These are phyloP conservation scores for Pagetopsis macropterus DNA, from an alignment of 2,797 vertebrate genomes.

Conservation along the genomic window DNA sequence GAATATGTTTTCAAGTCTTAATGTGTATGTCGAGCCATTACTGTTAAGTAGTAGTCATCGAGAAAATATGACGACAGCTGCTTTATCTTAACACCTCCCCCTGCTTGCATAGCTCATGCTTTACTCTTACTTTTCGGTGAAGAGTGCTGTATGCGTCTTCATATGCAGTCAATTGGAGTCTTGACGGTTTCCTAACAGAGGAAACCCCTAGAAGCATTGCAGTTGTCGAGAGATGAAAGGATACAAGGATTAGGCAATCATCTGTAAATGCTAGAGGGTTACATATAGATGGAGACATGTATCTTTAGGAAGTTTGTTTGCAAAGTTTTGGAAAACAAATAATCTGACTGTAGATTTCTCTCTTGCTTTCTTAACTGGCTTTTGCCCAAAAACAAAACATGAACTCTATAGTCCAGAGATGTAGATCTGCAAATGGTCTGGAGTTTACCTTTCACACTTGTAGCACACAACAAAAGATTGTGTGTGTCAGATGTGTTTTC, in stretches of 20 bases:
- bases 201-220: slow-evolving; percentile 51
- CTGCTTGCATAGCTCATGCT: slow-evolving; percentile 49
- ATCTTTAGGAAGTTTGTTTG: slow-evolving; percentile 10
- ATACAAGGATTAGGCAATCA: slow-evolving; percentile 54
- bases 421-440: neutral
- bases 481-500: neutral
- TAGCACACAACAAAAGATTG: neutral
- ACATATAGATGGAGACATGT: slow-evolving; percentile 15
- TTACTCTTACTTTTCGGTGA: slow-evolving; percentile 55
- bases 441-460: neutral
- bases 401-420: no score
- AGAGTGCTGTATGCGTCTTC: slow-evolving; percentile 65
- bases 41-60: slow-evolving; percentile 48
- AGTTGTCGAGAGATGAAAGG: slow-evolving; percentile 54
- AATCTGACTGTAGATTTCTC: slow-evolving; percentile 11
- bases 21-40: slow-evolving; percentile 34
- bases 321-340: slow-evolving; percentile 7
- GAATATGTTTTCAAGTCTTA: slow-evolving; percentile 41
- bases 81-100: slow-evolving; percentile 41
- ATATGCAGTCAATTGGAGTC: slow-evolving; percentile 58
- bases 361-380: neutral
- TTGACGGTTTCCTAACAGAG: slow-evolving; percentile 50
- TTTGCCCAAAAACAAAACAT: no score
- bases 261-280: slow-evolving; percentile 38
- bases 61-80: slow-evolving; percentile 58